Evolutionary conservation across 2,797 vertebrate genomes (phyloP).

Genomic region (Falco peregrinus): DNA sequence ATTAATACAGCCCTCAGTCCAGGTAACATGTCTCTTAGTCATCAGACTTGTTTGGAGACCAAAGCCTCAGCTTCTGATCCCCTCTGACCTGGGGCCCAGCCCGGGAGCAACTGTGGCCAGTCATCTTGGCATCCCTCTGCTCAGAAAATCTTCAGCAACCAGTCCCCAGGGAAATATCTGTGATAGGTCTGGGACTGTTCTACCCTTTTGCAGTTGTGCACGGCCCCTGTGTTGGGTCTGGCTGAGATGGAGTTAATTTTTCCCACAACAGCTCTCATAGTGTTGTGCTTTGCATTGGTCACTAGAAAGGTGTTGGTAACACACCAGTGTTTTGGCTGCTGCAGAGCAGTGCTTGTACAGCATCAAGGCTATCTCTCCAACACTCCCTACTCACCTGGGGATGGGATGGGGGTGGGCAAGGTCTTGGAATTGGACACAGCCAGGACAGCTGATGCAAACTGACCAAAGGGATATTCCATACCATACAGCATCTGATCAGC

Average conservation of each 20-base stretch:
- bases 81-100: neutral
- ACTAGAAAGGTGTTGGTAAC: neutral
- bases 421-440: neutral
- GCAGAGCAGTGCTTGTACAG: too few species aligned
- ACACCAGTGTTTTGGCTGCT: neutral
- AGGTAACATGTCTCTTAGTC: neutral
- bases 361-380: neutral
- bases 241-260: neutral
- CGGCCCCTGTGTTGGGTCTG: too few species aligned
- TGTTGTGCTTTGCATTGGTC: neutral
- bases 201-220: neutral
- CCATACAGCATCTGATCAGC: too few species aligned
- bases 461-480: neutral
- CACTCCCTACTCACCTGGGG: too few species aligned
- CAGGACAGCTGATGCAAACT: neutral
- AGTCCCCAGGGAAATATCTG: neutral
- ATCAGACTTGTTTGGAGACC: neutral
- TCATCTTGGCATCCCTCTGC: neutral
- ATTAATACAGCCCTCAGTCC: neutral
- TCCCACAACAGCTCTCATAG: neutral
- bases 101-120: neutral
- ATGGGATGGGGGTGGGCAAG: neutral
- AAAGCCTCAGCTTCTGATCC: neutral
- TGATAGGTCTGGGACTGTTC: neutral
- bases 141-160: neutral